Conservation (phyloP, 2,113 vertebrate species). For the Agapornis roseicollis region DNA sequence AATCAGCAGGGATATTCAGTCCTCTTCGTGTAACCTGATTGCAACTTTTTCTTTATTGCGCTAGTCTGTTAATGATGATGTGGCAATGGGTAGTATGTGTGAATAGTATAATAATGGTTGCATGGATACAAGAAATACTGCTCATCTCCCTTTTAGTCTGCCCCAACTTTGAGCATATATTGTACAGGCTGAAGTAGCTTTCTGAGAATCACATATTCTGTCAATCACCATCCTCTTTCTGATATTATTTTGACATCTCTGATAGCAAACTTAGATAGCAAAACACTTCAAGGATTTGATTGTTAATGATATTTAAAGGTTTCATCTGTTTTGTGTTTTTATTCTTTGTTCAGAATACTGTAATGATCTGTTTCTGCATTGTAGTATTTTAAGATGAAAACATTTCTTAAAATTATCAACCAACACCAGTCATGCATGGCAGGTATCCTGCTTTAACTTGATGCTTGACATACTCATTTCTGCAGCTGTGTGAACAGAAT, state of each 20-base stretch:
- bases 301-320: background rate
- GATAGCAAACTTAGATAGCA: background rate
- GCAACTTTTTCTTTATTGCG: conserved; percentile 38
- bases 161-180: background rate
- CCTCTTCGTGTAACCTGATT: conserved; percentile 55
- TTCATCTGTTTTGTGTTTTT: background rate
- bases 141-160: conserved; percentile 12
- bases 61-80: conserved; percentile 37
- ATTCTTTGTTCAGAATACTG: background rate
- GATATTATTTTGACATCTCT: background rate
- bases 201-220: background rate
- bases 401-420: background rate
- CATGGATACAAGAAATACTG: conserved; percentile 56
- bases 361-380: background rate
- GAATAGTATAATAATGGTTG: conserved; percentile 58
- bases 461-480: background rate
- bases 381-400: background rate
- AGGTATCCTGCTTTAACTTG: background rate
- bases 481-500: background rate
- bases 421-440: background rate
- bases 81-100: background rate
- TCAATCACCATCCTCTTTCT: background rate
- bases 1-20: conserved; percentile 61
- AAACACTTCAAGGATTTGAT: background rate
- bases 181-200: background rate